Conservation (phyloP, 2,888 invertebrate genomes). For the Elmis aenea region DNA sequence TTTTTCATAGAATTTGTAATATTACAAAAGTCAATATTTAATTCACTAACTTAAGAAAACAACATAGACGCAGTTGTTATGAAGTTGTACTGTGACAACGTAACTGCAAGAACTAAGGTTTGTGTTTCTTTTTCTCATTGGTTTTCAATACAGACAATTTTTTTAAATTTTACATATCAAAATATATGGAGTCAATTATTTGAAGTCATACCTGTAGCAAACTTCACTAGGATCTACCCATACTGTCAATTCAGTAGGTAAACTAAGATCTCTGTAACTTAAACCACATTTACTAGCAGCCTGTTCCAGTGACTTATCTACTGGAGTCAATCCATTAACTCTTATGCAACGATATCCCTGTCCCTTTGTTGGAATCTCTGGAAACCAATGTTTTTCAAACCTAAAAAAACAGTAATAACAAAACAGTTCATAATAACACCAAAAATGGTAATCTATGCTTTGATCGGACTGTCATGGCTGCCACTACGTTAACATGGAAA, state of each 20-base stretch:
- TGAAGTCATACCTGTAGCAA: conserved; percentile 44
- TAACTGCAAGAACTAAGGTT: too few relatives aligned
- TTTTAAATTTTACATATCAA: too few relatives aligned
- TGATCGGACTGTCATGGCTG: background rate
- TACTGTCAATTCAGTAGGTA: conserved; percentile 68
- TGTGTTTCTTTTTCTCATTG: too few relatives aligned
- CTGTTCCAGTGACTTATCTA: conserved; percentile 62
- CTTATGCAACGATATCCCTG: conserved; percentile 68
- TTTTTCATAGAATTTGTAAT: too few relatives aligned
- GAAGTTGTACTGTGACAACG: too few relatives aligned
- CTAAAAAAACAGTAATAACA: conserved; percentile 24
- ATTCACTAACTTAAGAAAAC: too few relatives aligned
- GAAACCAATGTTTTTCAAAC: conserved; percentile 67
- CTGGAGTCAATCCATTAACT: conserved; percentile 60
- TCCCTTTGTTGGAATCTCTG: conserved; percentile 64
- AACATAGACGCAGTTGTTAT: too few relatives aligned
- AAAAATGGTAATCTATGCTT: too few relatives aligned
- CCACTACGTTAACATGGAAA: background rate
- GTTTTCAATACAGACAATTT: too few relatives aligned
- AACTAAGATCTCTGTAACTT: conserved; percentile 53
- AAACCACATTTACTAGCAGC: conserved; percentile 62
- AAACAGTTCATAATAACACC: too few relatives aligned
- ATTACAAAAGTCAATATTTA: too few relatives aligned
- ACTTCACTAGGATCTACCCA: conserved; percentile 76
- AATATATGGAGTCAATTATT: too few relatives aligned